These are phyloP conservation scores for Anthoscopus minutus DNA, from an alignment of 2,113 vertebrate species.

Conservation along the genomic window DNA sequence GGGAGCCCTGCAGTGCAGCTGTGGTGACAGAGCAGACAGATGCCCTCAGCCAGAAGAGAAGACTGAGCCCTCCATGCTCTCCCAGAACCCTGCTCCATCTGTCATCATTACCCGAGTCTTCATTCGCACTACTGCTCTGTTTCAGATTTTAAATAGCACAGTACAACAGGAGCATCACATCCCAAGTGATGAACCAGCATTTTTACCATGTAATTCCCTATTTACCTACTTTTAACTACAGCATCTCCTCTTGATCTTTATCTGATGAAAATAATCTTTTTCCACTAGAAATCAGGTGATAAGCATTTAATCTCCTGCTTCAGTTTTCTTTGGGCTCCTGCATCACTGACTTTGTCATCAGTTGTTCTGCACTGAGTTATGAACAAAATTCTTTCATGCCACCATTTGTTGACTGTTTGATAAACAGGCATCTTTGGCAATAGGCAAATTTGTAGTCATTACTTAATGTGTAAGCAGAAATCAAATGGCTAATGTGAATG, in stretches of 20 bases:
- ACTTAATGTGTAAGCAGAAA: neutral
- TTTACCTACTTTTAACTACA: conserved; percentile 46
- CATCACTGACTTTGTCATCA: neutral
- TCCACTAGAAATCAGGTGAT: neutral
- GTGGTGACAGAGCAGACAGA: neutral
- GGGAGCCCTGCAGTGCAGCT: neutral
- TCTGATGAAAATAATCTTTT: neutral
- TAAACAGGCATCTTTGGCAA: neutral
- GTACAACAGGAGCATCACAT: neutral
- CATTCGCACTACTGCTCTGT: neutral
- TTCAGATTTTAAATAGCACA: neutral
- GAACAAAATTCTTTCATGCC: neutral
- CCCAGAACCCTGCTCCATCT: neutral
- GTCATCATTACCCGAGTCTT: neutral
- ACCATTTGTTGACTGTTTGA: neutral
- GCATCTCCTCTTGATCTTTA: conserved; percentile 18
- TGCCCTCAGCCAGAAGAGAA: neutral
- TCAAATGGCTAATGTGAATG: neutral
- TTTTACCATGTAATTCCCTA: neutral
- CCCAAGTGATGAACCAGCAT: neutral
- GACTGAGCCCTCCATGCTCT: neutral
- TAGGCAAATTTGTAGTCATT: neutral
- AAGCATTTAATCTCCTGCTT: neutral
- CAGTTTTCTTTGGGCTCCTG: neutral
- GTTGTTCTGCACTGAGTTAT: neutral